Evolutionary conservation across 2,797 vertebrate species (phyloP), one percentile per base, ranked within the genome.

Genomic region (Liparis tanakae): DNA sequence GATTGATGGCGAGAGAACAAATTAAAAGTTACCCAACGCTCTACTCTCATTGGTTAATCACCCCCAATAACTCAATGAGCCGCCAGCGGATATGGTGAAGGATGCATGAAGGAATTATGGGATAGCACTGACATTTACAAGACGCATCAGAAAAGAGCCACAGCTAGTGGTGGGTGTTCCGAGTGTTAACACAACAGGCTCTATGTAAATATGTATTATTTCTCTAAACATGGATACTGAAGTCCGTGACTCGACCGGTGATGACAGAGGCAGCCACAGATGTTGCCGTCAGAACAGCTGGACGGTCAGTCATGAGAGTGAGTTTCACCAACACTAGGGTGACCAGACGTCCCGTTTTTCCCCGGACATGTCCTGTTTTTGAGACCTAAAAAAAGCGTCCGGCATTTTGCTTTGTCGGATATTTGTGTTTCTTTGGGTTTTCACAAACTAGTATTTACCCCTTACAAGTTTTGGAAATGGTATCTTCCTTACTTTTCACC

Each of bases 241-340:
- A 54, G 53, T 62, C 56, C 20, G 43, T 22, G 54, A 53, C 15
- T 66, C 14, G 34, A 37, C 33, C 18, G 1, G 48, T 20, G 8
- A 65, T n/a, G 43, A n/a, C n/a, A n/a, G n/a, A n/a, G n/a, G n/a
- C n/a, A n/a, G 58, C n/a, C 67, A 20, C 62, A 74, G 48, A 67
- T 39, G 55, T 12, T 17, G 36, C 65, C 53, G 44, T 56, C 9
- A 18, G 53, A 74, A 44, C 76, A 72, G 76, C 72, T 79, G 72
- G 39, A 39, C 17, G 3, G 43, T 5, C 50, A 36, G n/a, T n/a
- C n/a, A n/a, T n/a, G n/a, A n/a, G n/a, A n/a, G n/a, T n/a, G n/a
- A n/a, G n/a, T n/a, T n/a, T n/a, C n/a, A n/a, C n/a, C n/a, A n/a
- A n/a, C n/a, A n/a, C n/a, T n/a, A n/a, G n/a, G n/a, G n/a, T n/a